A percentile compares a stretch with the other conserved stretches of the same genome.
Evolutionary conservation across 2,888 invertebrate genomes (phyloP).

Genomic region (Synergus itoensis): DNA sequence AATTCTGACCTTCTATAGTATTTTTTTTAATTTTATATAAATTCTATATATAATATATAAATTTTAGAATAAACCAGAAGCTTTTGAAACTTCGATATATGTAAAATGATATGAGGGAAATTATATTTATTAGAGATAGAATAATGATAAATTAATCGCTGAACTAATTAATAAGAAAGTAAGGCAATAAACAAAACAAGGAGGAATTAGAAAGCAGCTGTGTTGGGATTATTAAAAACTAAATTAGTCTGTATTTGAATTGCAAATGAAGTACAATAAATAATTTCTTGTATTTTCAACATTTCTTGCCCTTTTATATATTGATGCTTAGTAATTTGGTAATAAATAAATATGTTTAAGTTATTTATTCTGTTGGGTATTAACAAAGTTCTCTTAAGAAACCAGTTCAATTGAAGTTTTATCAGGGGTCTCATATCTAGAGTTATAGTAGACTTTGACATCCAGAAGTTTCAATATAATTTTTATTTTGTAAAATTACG

Average conservation of each 20-base stretch:
- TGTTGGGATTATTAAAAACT: background rate
- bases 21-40: background rate
- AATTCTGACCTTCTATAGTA: background rate
- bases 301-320: conserved; percentile 4
- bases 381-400: background rate
- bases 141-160: conserved; percentile 22
- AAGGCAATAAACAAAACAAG: conserved; percentile 29
- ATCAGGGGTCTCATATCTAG: too few relatives aligned
- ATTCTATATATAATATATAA: background rate
- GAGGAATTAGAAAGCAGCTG: conserved; percentile 29
- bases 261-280: conserved; percentile 14
- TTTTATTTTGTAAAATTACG: too few relatives aligned
- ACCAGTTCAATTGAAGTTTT: background rate
- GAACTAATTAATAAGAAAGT: conserved; percentile 34
- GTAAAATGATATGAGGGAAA: background rate
- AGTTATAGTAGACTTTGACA: too few relatives aligned
- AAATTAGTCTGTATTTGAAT: conserved; percentile 17
- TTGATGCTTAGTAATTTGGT: background rate
- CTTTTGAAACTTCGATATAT: background rate
- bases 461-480: too few relatives aligned
- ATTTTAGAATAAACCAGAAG: background rate
- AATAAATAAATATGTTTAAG: background rate
- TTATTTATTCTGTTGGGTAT: background rate
- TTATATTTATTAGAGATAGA: background rate
- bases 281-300: conserved; percentile 13